Percentiles rank a stretch among this genome's conserved stretches.
Conservation (phyloP, 2,797 vertebrate species). For the Hybognathus amarus region DNA sequence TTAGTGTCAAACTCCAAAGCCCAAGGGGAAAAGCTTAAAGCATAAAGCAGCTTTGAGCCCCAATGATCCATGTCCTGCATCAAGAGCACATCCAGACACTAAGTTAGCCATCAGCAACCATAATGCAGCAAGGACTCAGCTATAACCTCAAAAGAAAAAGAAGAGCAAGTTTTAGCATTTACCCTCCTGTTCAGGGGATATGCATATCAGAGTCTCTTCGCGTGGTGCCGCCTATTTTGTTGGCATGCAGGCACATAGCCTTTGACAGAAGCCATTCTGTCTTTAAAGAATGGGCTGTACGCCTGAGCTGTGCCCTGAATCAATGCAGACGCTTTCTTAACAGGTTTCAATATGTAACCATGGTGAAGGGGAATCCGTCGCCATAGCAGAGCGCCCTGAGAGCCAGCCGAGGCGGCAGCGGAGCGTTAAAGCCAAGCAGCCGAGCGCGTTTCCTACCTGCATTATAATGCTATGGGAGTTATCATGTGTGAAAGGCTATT, state of each 20-base stretch:
- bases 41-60: not conserved
- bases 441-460: slow-evolving; percentile 60
- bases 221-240: slow-evolving; percentile 34
- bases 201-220: slow-evolving; percentile 20
- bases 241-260: not conserved
- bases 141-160: slow-evolving; percentile 3
- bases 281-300: slow-evolving; percentile 38
- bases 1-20: not conserved
- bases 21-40: not conserved
- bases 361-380: slow-evolving; percentile 47
- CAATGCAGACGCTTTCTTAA: slow-evolving; percentile 63
- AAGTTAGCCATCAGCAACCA: slow-evolving; percentile 20
- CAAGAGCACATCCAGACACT: slow-evolving; percentile 19
- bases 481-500: slow-evolving; percentile 57
- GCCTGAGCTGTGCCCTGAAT: slow-evolving; percentile 55
- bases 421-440: slow-evolving; percentile 57
- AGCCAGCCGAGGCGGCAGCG: slow-evolving; percentile 56
- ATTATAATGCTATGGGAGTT: slow-evolving; percentile 58
- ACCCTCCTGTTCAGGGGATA: not conserved
- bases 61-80: not conserved
- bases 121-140: slow-evolving; percentile 15
- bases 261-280: slow-evolving; percentile 43
- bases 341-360: slow-evolving; percentile 61
- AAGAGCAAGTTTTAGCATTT: slow-evolving; percentile 1
- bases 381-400: slow-evolving; percentile 56